phyloP scores from a whole-genome alignment of 2,797 vertebrate genomes.

The Rhynchonycteris naso region DNA sequence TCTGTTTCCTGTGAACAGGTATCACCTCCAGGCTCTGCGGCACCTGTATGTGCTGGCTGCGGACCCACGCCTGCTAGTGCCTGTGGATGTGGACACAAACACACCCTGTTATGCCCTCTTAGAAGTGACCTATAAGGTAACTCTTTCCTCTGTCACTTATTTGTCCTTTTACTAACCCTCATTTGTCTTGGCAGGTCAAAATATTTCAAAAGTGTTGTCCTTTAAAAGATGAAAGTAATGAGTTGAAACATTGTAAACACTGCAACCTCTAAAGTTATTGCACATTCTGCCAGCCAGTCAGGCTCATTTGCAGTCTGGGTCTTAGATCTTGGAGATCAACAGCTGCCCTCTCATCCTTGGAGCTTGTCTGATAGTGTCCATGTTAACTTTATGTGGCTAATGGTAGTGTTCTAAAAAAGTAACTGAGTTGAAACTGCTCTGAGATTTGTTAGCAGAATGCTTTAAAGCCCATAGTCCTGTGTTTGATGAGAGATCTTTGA shows the following conservation, averaged over 20 bases:
- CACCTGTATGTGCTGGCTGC: conserved; percentile 96
- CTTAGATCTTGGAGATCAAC: not conserved
- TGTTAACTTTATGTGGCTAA: not conserved
- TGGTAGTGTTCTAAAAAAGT: not conserved
- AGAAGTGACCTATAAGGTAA: conserved; percentile 96
- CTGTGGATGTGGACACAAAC: conserved; percentile 96
- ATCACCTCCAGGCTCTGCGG: conserved; percentile 97
- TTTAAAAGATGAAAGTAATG: not conserved
- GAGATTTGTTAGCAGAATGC: not conserved
- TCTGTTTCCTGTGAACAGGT: conserved; percentile 85
- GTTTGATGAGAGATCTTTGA: not conserved
- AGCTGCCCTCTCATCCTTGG: not conserved
- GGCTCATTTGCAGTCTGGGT: not conserved
- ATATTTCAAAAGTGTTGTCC: not conserved
- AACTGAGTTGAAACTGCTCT: not conserved
- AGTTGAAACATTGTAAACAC: not conserved
- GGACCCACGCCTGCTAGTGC: conserved; percentile 95
- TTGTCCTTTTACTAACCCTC: not conserved
- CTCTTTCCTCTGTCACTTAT: not conserved
- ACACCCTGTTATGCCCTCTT: conserved; percentile 96
- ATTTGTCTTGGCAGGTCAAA: not conserved
- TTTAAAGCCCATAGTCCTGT: not conserved
- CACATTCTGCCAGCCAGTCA: not conserved
- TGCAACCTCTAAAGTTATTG: not conserved
- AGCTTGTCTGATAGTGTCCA: conserved; percentile 11